These are phyloP conservation scores for Pristionchus maxplancki DNA, from an alignment of 2,888 invertebrate species.

Conservation along the genomic window DNA sequence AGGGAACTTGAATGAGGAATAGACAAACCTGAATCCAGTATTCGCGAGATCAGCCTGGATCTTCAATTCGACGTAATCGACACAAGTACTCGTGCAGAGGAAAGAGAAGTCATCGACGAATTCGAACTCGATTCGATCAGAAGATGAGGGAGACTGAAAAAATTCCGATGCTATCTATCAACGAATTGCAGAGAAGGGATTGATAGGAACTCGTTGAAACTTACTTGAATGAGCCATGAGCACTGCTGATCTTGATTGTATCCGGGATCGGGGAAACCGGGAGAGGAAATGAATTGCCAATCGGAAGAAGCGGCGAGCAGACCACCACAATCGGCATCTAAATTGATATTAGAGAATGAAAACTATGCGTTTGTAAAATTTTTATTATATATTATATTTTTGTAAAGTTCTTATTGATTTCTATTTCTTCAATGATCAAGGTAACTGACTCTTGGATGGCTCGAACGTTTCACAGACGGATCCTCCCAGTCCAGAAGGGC, in stretches of 20 bases:
- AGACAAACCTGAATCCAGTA: conserved; percentile 74
- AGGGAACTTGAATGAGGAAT: too few relatives aligned
- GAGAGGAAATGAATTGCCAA: conserved; percentile 62
- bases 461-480: conserved; percentile 67
- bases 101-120: conserved; percentile 76
- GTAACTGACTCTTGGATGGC: conserved; percentile 65
- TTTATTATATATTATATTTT: not conserved
- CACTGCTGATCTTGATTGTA: conserved; percentile 71
- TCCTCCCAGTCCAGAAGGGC: conserved; percentile 75
- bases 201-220: not conserved
- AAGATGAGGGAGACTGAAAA: conserved; percentile 58
- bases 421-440: too few relatives aligned
- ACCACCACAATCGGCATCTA: conserved; percentile 75
- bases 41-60: conserved; percentile 69
- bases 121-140: conserved; percentile 67
- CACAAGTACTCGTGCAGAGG: conserved; percentile 75
- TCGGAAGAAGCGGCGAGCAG: conserved; percentile 58
- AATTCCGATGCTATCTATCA: not conserved
- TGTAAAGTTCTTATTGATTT: not conserved
- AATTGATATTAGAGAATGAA: not conserved
- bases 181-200: not conserved
- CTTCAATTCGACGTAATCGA: conserved; percentile 77
- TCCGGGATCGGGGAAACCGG: conserved; percentile 66
- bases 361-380: too few relatives aligned
- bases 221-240: conserved; percentile 69